Conservation (phyloP, 2,113 vertebrate genomes). For the Willisornis vidua region DNA sequence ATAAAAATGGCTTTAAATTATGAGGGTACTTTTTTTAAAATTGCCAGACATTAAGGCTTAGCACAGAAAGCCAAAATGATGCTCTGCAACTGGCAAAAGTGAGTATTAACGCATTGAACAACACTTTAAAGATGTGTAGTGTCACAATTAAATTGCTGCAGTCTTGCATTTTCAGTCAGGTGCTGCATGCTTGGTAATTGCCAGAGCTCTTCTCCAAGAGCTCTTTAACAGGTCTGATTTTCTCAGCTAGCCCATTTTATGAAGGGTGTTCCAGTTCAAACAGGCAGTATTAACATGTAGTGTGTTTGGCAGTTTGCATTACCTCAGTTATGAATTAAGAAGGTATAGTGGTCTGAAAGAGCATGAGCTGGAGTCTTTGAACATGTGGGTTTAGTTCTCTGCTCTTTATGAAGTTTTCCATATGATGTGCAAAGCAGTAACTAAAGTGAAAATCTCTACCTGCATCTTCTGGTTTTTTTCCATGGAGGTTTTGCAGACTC, state of each 20-base stretch:
- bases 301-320: neutral
- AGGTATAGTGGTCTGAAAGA: neutral
- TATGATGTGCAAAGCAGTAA: neutral
- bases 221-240: neutral
- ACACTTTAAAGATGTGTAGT: neutral
- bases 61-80: neutral
- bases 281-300: neutral
- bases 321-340: neutral
- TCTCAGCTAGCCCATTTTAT: neutral
- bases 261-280: neutral
- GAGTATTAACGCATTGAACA: neutral
- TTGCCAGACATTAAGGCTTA: neutral
- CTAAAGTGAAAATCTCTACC: neutral
- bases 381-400: neutral
- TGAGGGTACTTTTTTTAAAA: neutral
- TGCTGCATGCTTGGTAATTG: neutral
- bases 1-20: neutral
- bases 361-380: neutral
- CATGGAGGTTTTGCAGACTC: neutral
- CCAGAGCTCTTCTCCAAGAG: neutral
- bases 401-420: neutral
- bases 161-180: neutral
- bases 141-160: neutral
- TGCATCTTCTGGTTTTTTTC: neutral
- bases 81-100: neutral